These are phyloP conservation scores for Cryptoleucopteryx plumbea DNA, from an alignment of 2,113 vertebrate species.

Conservation along the genomic window DNA sequence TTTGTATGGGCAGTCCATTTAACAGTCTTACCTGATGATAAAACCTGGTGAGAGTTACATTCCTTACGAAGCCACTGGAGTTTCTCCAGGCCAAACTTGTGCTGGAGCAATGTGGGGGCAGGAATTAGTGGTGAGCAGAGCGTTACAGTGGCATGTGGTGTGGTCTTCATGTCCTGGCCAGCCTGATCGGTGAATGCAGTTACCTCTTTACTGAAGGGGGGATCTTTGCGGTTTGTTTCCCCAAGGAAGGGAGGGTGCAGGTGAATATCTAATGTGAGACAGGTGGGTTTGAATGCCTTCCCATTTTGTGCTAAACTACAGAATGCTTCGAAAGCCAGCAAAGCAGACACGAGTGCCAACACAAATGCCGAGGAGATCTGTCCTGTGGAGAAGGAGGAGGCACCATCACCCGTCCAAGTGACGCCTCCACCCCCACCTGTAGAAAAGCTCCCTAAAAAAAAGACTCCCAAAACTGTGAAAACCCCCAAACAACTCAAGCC, in stretches of 20 bases:
- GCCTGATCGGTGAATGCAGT: not conserved
- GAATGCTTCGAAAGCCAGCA: constrained; percentile 91
- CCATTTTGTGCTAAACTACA: constrained; percentile 18
- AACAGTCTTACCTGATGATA: not conserved
- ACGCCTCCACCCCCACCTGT: not conserved
- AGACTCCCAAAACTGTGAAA: constrained; percentile 78
- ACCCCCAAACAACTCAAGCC: constrained; percentile 82
- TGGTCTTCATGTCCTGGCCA: not conserved
- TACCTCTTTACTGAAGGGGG: not conserved
- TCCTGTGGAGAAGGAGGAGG: constrained; percentile 83
- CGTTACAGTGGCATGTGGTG: fast-evolving
- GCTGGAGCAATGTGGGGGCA: not conserved
- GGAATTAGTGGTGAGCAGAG: not conserved
- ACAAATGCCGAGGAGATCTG: constrained; percentile 76
- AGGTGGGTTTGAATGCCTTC: not conserved
- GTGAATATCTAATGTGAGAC: fast-evolving
- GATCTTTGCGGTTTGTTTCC: not conserved
- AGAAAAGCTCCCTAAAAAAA: constrained; percentile 79
- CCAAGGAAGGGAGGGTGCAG: not conserved
- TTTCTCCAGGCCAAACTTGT: not conserved
- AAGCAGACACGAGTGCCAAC: constrained; percentile 81
- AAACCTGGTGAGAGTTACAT: not conserved
- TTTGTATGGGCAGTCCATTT: not conserved
- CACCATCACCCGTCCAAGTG: constrained; percentile 64
- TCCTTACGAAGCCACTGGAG: not conserved